Evolutionary conservation across 2,888 invertebrate species (phyloP), one percentile per base, ranked within the genome.

Genomic region (Coremacera marginata): DNA sequence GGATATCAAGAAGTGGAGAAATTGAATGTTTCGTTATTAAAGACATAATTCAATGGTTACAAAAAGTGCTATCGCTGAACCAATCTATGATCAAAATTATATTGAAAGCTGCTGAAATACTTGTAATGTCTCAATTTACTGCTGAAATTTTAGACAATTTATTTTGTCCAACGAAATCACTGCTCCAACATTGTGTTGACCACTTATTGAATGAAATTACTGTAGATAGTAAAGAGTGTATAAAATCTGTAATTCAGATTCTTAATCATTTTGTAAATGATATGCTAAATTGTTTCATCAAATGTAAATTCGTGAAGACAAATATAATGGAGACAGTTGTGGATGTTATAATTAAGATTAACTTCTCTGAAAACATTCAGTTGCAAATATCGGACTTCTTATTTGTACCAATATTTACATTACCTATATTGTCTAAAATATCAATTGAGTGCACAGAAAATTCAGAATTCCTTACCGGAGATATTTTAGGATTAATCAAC

Each of bases 401-500:
- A n/a, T 37, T 37, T 27, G 67, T 83, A 22, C 60, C 78, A 70
- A 14, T 71, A 3, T 73, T 79, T 51, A 80, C 84, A 9, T 73
- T 87, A 55, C 81, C 83, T 75, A 65, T 84, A 37, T 76, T 86
- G 7, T 79, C 83, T 44, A 84, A 84, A 81, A 85, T 91, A 14
- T 80, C 88, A 7, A 67, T 79, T 0, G 83, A 86, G 55, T 83
- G 87, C 81, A 78, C 83, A 5, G 84, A 85, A 2, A 90, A 87
- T 80, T 83, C 88, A 0, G 82, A 84, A 25, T 81, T 84, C 37
- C 84, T 90, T 71, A 80, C 90, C 8, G 91, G 92, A 37, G 90
- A 92, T 80, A 85, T 92, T 11, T 89, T 94, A 78, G 93, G 94
- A 0, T 89, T 93, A 57, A 90, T 92, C 70, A 90, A 91, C 77